Base-by-base conservation (phyloP, 2,888 invertebrate genomes). In the Ephialtes manifestator region DNA sequence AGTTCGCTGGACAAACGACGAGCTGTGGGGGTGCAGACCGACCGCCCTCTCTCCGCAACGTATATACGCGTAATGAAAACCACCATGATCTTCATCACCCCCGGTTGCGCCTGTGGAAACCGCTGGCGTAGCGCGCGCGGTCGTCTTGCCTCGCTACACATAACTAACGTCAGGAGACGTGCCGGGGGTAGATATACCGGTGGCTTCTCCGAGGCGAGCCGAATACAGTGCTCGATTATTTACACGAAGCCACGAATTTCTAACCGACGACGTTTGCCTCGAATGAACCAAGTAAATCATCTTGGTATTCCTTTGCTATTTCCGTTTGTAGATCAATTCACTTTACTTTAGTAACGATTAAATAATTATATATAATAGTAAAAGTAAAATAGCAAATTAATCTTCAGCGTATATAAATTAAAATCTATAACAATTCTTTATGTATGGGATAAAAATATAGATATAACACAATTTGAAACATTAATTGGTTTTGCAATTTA, bases 21-120 rank as follows among this genome's bases (percentile, higher is more conserved):
- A 24, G 60, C 71, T 65, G 53, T 58, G 79, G 58, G 81, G 75
- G n/a, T n/a, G n/a, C n/a, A n/a, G 58, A 75, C 77, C 70, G 65
- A 80, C 75, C 65, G 53, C 77, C 83, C 68, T 86, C 83, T 72
- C 68, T 79, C 79, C 53, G 82, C 75, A 85, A 72, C 76, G 79
- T 83, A 80, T 85, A 80, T 86, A 81, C 86, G 83, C 84, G 86
- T 87, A 87, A 88, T 87, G 87, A 87, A 87, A 87, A 87, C 87
- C 87, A 86, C 86, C 79, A 81, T 86, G 84, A 88, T 88, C 86
- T 87, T 88, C 87, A 88, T 88, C 88, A 88, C 84, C 77, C 86
- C 84, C 78, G 53, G 76, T 55, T 46, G 24, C 81, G 60, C 81
- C 65, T 81, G 68, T 78, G 60, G 77, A 85, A 85, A 80, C 84